Evolutionary conservation across 2,797 vertebrate species (phyloP).

Genomic region (Orientallactaga sibirica): DNA sequence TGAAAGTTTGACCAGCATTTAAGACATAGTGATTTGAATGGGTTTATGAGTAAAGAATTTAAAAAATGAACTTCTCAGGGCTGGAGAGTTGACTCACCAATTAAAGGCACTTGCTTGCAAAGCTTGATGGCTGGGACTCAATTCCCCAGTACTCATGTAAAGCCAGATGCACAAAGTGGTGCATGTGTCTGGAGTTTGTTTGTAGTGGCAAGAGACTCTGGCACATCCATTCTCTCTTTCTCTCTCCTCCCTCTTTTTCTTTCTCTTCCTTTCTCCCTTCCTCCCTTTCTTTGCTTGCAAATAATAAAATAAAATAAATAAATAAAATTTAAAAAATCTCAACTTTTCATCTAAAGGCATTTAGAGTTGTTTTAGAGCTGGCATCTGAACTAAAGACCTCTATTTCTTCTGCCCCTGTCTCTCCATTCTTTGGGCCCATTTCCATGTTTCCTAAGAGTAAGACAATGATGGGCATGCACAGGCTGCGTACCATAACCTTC

Average conservation of each 20-base stretch:
- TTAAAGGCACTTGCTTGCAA: too few species aligned
- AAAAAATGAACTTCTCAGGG: neutral
- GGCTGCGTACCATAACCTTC: neutral
- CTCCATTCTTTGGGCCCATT: neutral
- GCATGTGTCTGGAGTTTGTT: too few species aligned
- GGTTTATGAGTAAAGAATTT: neutral
- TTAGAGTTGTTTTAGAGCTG: neutral
- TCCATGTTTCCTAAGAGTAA: neutral
- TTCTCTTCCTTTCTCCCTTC: too few species aligned
- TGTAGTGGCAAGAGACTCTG: too few species aligned
- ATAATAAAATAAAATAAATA: neutral
- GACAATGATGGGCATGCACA: neutral
- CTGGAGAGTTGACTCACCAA: too few species aligned
- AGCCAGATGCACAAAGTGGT: too few species aligned
- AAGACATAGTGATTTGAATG: neutral
- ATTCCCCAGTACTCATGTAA: too few species aligned
- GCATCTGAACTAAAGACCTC: neutral
- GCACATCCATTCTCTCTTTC: too few species aligned
- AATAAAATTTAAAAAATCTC: constrained; percentile 7
- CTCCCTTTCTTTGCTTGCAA: too few species aligned
- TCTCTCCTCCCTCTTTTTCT: too few species aligned
- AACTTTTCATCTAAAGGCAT: neutral
- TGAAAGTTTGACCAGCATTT: neutral
- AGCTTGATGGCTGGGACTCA: too few species aligned
- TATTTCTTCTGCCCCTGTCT: neutral